Evolutionary conservation across 2,888 invertebrate species (phyloP), one percentile per base, ranked within the genome.

Genomic region (Lissocephala sabroskyi): DNA sequence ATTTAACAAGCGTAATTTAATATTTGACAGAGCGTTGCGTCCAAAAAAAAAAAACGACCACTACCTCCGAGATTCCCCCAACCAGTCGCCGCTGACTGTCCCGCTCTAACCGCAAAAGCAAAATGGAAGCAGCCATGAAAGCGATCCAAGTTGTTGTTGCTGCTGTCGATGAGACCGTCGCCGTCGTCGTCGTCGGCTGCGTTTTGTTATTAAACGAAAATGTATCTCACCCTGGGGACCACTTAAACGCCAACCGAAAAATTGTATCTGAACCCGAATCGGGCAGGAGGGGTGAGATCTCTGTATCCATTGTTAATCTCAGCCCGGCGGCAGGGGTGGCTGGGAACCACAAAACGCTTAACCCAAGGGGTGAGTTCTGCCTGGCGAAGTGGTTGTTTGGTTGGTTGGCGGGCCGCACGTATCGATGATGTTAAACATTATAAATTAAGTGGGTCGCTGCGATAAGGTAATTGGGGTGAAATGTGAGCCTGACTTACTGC

Each of bases 401-500:
- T 47, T 47, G 41, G 56, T 51, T 44, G 50, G 28, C n/a, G n/a
- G 54, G 57, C 56, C 51, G 52, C 54, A 49, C 53, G 47, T 52
- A 44, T 50, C 49, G 52, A 79, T 76, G 52, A 79, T 76, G 75
- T 79, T 76, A 74, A 76, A 62, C 79, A 79, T 74, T 77, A 71
- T 68, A 81, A 80, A 79, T 81, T 80, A 80, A 81, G 70, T 80
- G 79, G 75, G 73, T 73, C 80, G 71, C 74, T 73, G 73, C 65
- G 81, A 82, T 82, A 82, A 82, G 77, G 79, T 82, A 82, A 82
- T 82, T 82, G 82, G 81, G 81, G 81, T 82, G 81, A 82, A 80
- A 78, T 81, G 67, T 66, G 68, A 68, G 73, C 67, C 13, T 17
- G 29, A 23, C 30, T 41, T 54, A 59, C 59, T 58, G 62, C 51